Conservation (phyloP, 2,113 vertebrate genomes). For the Ramphastos sulfuratus region DNA sequence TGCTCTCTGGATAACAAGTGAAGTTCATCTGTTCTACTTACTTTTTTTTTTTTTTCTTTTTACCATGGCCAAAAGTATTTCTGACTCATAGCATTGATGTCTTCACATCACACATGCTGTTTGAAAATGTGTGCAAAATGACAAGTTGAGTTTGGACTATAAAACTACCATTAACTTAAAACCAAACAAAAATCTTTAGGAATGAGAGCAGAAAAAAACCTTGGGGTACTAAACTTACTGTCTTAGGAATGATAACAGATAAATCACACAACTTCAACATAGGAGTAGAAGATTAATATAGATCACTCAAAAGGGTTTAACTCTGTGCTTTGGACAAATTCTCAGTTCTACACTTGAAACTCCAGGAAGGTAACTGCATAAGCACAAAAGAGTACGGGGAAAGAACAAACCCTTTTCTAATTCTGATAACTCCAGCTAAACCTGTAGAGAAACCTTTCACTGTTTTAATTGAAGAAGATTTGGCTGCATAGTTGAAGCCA, state of each 20-base stretch:
- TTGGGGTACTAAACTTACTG: neutral
- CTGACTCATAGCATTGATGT: neutral
- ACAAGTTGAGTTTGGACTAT: neutral
- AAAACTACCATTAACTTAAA: neutral
- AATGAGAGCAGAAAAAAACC: neutral
- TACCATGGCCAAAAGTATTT: neutral
- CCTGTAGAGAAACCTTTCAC: neutral
- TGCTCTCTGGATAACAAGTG: neutral
- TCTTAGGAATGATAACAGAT: neutral
- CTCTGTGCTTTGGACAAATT: neutral
- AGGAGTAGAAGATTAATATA: neutral
- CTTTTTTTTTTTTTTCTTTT: neutral
- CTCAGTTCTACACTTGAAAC: neutral
- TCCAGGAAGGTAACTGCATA: neutral
- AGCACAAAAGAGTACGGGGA: neutral
- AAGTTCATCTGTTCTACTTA: neutral
- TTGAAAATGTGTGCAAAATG: neutral
- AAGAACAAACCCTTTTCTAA: neutral
- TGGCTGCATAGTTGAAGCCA: neutral
- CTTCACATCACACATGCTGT: neutral
- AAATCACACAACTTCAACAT: neutral
- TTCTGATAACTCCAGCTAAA: neutral
- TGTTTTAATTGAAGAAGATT: neutral
- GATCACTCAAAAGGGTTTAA: neutral
- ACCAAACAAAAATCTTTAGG: neutral